These are phyloP conservation scores for Oncorhynchus kisutch DNA, from an alignment of 2,113 vertebrate species.

Conservation along the genomic window DNA sequence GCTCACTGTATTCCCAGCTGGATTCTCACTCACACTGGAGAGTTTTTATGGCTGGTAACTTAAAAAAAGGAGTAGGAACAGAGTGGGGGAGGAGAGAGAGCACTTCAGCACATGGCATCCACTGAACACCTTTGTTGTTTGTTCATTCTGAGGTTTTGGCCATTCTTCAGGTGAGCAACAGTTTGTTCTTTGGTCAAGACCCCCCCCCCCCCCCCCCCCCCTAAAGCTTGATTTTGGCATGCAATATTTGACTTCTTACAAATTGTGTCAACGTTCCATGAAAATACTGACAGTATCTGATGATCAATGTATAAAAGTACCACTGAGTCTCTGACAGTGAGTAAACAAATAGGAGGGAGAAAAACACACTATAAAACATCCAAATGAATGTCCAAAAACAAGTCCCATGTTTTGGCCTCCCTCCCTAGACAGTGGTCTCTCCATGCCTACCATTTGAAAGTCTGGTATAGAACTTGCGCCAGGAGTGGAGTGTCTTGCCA, in stretches of 20 bases:
- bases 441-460: slow-evolving; percentile 90
- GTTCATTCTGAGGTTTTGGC: slow-evolving; percentile 48
- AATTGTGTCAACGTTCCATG: background rate
- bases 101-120: slow-evolving; percentile 53
- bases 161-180: slow-evolving; percentile 47
- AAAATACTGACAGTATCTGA: slow-evolving; percentile 5
- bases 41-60: slow-evolving; percentile 56
- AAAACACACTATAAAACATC: slow-evolving; percentile 12
- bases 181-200: slow-evolving; percentile 32
- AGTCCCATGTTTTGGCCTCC: background rate
- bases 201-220: background rate
- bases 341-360: slow-evolving; percentile 28
- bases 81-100: slow-evolving; percentile 41
- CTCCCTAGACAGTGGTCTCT: slow-evolving; percentile 86
- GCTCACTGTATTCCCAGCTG: slow-evolving; percentile 59
- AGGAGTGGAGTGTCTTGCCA: slow-evolving; percentile 96
- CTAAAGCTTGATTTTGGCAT: slow-evolving; percentile 34
- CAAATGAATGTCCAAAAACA: background rate
- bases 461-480: slow-evolving; percentile 93
- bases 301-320: slow-evolving; percentile 3
- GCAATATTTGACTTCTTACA: slow-evolving; percentile 25
- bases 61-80: slow-evolving; percentile 31
- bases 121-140: slow-evolving; percentile 54
- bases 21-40: slow-evolving; percentile 66
- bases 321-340: slow-evolving; percentile 15